A percentile compares a stretch with the other conserved stretches of the same genome.
phyloP scores from a whole-genome alignment of 2,113 vertebrate genomes.

The Chloropsis cyanopogon region DNA sequence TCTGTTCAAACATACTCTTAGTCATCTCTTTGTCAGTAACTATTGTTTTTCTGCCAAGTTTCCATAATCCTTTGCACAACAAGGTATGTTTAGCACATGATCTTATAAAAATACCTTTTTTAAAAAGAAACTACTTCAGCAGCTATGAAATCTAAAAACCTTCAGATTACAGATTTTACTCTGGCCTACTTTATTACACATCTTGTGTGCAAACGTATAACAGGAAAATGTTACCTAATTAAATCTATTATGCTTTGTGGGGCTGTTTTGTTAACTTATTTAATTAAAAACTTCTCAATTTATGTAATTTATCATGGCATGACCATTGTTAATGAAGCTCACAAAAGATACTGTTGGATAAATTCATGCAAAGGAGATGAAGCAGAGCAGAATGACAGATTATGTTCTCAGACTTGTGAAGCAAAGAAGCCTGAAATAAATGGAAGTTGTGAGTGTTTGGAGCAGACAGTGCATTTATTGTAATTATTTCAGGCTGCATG shows the following conservation, averaged over 20 bases:
- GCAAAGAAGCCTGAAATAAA: conserved; percentile 49
- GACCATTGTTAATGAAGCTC: conserved; percentile 39
- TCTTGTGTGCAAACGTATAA: background rate
- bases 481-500: conserved; percentile 61
- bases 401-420: conserved; percentile 34
- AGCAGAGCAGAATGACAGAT: conserved; percentile 28
- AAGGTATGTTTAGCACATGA: background rate
- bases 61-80: background rate
- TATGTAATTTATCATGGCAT: conserved; percentile 22
- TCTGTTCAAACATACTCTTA: background rate
- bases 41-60: background rate
- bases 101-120: background rate
- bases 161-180: background rate
- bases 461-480: conserved; percentile 43
- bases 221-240: background rate
- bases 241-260: background rate
- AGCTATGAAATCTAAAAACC: background rate
- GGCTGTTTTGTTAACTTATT: background rate
- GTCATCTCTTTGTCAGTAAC: background rate
- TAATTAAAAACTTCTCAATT: conserved; percentile 19
- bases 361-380: conserved; percentile 21
- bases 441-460: conserved; percentile 23
- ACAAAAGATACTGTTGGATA: conserved; percentile 5
- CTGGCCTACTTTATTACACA: background rate
- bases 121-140: background rate